phyloP scores from a whole-genome alignment of 2,888 invertebrate species.

The Netelia inedita region DNA sequence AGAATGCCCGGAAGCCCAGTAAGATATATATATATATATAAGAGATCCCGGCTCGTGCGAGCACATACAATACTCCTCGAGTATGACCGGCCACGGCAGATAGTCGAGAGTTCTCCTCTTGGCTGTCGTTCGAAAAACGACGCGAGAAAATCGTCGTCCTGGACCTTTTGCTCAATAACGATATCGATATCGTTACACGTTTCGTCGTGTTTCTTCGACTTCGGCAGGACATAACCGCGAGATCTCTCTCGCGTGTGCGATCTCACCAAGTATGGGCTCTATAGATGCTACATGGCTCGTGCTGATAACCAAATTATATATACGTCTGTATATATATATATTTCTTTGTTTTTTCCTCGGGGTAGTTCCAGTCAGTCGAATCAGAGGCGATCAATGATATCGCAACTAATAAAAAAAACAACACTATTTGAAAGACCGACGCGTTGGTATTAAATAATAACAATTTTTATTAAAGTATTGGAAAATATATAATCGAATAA shows the following conservation, averaged over 20 bases:
- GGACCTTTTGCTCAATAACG: slow-evolving; percentile 68
- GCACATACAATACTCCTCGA: slow-evolving; percentile 50
- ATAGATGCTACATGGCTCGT: slow-evolving; percentile 21
- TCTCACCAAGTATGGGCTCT: slow-evolving; percentile 1
- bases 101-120: slow-evolving; percentile 33
- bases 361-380: slow-evolving; percentile 7
- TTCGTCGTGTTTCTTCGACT: slow-evolving; percentile 44
- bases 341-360: not conserved
- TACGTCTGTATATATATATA: no score
- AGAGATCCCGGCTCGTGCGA: slow-evolving; percentile 41
- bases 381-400: not conserved
- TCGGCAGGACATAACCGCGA: slow-evolving; percentile 35
- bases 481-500: no score
- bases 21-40: slow-evolving; percentile 28
- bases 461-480: no score
- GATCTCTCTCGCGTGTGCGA: not conserved
- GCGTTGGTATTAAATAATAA: no score
- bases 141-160: slow-evolving; percentile 61
- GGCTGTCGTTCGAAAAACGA: slow-evolving; percentile 52
- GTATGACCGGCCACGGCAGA: slow-evolving; percentile 48
- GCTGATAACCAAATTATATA: slow-evolving; percentile 24
- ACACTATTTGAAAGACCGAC: no score
- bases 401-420: no score
- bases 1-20: slow-evolving; percentile 58
- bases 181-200: slow-evolving; percentile 69